Base-by-base conservation (phyloP, 2,888 invertebrate genomes). In the Caenorhabditis sp. region DNA sequence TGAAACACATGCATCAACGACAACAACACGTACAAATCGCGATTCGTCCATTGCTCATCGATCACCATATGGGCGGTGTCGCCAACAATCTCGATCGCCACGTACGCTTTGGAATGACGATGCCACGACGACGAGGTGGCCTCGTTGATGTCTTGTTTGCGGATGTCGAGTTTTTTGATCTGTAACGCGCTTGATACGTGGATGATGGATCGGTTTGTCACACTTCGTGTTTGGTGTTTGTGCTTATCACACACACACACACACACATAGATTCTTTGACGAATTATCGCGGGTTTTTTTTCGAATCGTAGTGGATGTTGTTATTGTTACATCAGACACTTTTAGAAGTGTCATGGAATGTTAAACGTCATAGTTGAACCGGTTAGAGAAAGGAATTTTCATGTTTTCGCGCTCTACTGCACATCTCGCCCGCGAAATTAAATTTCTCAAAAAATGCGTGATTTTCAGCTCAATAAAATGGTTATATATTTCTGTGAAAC, bases 11-110 rank as follows among this genome's bases (percentile, higher is more conserved):
- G 67, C 71, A 86, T 81, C 54, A 75, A 64, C 25, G 76, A 76
- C n/a, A 83, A 72, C 2, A 84, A 74, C 8, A 79, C 69, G 8
- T 68, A 52, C 49, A 85, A 80, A 60, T 86, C 86, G 10, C 70
- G 67, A 26, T 73, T 78, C 8, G 81, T 83, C 86, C 86, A 86
- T 57, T 77, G 77, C 2, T 68, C 64, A 59, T 82, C 82, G 56
- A 82, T 78, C 26, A 80, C 74, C n/a, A 82, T 61, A 25, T 67
- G 64, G 5, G 65, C 76, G 8, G 72, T 68, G 17, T 68, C 62
- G 12, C 63, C 63, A 12, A 63, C 62, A 25, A 80, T 50, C 20
- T 65, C 64, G 31, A 82, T 49, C n/a, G 78, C 78, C 10, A 82
- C 76, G 53, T 80, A 78, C 10, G 59, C 68, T 14, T 68, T 69